phyloP scores from a whole-genome alignment of 2,797 vertebrate genomes.

The Malacoctenus gilli region DNA sequence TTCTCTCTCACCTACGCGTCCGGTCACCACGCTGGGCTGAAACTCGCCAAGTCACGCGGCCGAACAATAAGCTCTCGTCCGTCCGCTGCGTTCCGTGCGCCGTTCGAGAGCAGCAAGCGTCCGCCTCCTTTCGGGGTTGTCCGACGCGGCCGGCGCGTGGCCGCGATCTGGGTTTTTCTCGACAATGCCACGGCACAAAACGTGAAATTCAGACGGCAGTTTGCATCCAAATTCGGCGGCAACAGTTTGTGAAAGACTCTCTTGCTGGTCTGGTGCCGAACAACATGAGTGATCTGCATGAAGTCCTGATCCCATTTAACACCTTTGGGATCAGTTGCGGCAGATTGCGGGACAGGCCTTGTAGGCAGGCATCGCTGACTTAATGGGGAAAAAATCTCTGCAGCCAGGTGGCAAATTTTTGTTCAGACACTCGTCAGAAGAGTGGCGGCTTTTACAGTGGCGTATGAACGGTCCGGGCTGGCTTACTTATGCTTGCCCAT shows the following conservation, averaged over 20 bases:
- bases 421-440: background rate
- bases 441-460: background rate
- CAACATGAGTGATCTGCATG: background rate
- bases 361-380: constrained; percentile 6
- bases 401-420: constrained; percentile 1
- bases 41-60: too few species aligned
- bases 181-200: background rate
- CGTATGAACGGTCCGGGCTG: too few species aligned
- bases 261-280: background rate
- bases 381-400: constrained; percentile 1
- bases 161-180: too few species aligned
- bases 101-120: too few species aligned
- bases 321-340: constrained; percentile 1
- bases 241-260: background rate
- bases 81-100: too few species aligned
- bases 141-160: too few species aligned
- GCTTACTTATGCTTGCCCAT: too few species aligned
- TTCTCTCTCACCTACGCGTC: too few species aligned
- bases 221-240: too few species aligned
- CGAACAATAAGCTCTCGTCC: too few species aligned
- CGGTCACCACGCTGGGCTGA: too few species aligned
- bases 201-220: background rate
- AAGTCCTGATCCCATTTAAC: background rate
- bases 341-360: constrained; percentile 1
- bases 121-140: too few species aligned